Evolutionary conservation across 2,888 invertebrate genomes (phyloP), one percentile per base, ranked within the genome.

Genomic region (Pyrgus malvae): DNA sequence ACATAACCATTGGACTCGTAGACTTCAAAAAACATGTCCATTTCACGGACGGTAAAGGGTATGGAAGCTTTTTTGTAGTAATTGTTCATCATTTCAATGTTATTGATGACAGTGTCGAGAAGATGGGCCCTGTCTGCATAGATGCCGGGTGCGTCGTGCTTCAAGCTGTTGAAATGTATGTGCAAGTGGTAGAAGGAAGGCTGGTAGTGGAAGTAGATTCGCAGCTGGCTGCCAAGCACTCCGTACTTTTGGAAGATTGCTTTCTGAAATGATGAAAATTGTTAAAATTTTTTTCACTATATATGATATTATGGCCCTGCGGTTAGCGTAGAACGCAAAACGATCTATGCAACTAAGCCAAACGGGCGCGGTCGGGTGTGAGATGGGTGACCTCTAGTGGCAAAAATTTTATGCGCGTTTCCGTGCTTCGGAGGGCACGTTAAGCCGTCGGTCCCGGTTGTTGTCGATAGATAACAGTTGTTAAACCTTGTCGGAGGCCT

Each of bases 101-200:
- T 99, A 76, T 93, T 93, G 48, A 99, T 98, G 49, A 99, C 97
- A 5, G 95, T 95, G 40, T 95, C 93, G 8, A 99, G 91, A 54
- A 98, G 85, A 78, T 99, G 98, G 0, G 98, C 95, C 70, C 95
- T 95, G 76, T 98, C 97, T 9, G 94, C 93, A 83, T 93, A 93
- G 68, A 95, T 95, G 23, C 98, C 95, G 40, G 96, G 95, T 0
- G 95, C 94, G 66, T 96, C 95, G 84, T 94, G 94, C 40, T 92
- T 91, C 2, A 98, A 77, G 55, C 93, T 93, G 8, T 96, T 96
- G 72, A 98, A 97, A 80, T 99, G 99, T 0, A 99, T 92, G 78
- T 99, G 99, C 0, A 99, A 90, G 76, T 99, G 98, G 83, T 98
- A 99, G 87, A 98, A 99, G 0, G 98, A 97, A 0, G 99, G 99